Evolutionary conservation across 2,113 vertebrate genomes (phyloP).

Genomic region (Ibidorhyncha struthersii): DNA sequence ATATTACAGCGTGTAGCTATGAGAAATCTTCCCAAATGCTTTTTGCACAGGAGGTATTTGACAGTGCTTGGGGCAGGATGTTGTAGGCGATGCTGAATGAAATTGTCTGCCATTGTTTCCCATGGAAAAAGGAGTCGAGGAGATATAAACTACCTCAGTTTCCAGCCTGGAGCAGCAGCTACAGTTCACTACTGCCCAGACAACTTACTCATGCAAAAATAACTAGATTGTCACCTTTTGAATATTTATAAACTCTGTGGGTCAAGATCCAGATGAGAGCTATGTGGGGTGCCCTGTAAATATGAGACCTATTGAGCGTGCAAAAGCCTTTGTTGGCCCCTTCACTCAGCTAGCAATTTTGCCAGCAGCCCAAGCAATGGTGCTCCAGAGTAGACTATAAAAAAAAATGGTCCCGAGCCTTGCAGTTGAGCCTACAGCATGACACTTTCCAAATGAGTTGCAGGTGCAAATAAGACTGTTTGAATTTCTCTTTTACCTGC

Average conservation of each 20-base stretch:
- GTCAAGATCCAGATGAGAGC: not conserved
- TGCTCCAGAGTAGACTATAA: not conserved
- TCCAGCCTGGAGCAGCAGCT: not conserved
- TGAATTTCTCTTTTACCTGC: not conserved
- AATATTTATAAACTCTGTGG: not conserved
- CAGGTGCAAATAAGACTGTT: not conserved
- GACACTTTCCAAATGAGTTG: not conserved
- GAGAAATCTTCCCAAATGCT: not conserved
- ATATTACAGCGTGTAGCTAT: fast-evolving
- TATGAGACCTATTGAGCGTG: not conserved
- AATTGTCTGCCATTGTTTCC: not conserved
- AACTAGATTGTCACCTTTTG: not conserved
- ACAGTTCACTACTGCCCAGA: not conserved
- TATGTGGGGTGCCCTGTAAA: not conserved
- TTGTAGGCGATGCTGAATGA: not conserved
- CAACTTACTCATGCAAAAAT: not conserved
- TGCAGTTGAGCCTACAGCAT: not conserved
- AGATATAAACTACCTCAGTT: not conserved
- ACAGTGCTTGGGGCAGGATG: fast-evolving
- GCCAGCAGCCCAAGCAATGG: not conserved
- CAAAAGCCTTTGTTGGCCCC: not conserved
- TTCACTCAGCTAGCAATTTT: not conserved
- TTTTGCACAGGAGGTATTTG: not conserved
- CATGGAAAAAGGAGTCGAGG: not conserved
- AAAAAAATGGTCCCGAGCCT: not conserved